Conservation (phyloP, 1,140 invertebrate genomes). For the Eumaeus atala region DNA sequence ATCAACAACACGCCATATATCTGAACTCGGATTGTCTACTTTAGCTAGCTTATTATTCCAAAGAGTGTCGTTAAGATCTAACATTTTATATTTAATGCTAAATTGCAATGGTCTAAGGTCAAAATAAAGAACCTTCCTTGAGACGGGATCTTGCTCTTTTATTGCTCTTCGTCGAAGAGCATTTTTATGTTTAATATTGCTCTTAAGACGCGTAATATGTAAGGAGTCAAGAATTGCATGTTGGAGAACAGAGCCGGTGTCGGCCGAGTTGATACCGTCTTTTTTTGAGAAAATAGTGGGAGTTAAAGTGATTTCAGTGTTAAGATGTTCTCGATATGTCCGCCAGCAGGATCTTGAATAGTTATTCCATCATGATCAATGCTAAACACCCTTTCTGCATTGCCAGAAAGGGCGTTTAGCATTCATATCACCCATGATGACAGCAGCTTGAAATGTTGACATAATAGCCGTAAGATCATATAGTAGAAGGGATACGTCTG, state of each 20-base stretch:
- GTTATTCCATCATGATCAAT: neutral
- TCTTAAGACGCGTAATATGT: neutral
- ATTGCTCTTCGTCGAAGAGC: neutral
- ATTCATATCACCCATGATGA: neutral
- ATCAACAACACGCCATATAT: constrained; percentile 19
- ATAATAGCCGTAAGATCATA: no score
- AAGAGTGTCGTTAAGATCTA: neutral
- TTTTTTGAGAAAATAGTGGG: neutral
- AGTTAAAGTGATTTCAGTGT: neutral
- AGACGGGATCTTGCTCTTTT: neutral
- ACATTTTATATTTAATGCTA: neutral
- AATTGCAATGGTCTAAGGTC: neutral
- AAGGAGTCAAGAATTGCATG: neutral
- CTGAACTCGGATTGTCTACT: constrained; percentile 17
- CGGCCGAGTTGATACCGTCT: neutral
- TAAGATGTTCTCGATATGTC: neutral
- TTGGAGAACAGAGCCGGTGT: neutral
- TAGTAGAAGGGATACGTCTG: no score
- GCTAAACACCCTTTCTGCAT: neutral
- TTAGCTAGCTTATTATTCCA: constrained; percentile 16
- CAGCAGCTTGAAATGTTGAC: no score
- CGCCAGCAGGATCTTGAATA: neutral
- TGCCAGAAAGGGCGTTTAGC: neutral
- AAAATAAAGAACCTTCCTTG: neutral
- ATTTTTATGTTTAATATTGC: constrained; percentile 4